Conservation (phyloP, 2,888 invertebrate genomes). For the Baronia brevicornis region DNA sequence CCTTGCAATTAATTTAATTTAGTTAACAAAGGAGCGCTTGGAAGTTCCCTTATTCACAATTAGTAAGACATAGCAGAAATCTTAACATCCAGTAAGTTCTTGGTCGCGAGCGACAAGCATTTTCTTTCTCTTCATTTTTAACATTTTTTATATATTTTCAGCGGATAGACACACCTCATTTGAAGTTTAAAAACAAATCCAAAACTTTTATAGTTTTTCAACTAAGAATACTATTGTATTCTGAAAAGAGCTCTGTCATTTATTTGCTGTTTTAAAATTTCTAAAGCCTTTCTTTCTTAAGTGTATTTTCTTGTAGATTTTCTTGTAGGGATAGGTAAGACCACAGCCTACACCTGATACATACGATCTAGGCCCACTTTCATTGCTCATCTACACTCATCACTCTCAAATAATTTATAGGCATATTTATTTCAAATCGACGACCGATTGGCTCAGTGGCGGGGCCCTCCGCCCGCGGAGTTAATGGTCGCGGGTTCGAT, state of each 20-base stretch:
- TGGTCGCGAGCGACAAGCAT: constrained; percentile 17
- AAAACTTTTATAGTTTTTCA: constrained; percentile 11
- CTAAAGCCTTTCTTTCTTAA: constrained; percentile 11
- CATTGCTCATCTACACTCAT: too few relatives aligned
- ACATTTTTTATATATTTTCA: constrained; percentile 15
- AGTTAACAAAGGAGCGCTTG: constrained; percentile 55
- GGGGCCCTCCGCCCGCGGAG: too few relatives aligned
- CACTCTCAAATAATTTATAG: too few relatives aligned
- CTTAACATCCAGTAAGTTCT: constrained; percentile 29
- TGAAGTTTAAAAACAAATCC: constrained; percentile 16
- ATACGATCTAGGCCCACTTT: too few relatives aligned
- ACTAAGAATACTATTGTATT: constrained; percentile 13
- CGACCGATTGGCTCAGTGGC: too few relatives aligned
- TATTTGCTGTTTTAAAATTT: constrained; percentile 11
- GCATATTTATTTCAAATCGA: too few relatives aligned
- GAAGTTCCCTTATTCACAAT: constrained; percentile 45
- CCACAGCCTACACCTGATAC: too few relatives aligned
- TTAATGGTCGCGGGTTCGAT: too few relatives aligned
- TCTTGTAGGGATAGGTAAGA: too few relatives aligned
- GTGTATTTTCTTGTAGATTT: constrained; percentile 7
- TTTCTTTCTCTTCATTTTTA: constrained; percentile 10
- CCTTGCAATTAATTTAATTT: constrained; percentile 68
- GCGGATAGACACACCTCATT: constrained; percentile 19
- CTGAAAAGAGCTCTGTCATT: constrained; percentile 12
- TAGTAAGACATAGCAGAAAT: constrained; percentile 56